Conservation (phyloP, 2,797 vertebrate species). For the Sciaenops ocellatus region DNA sequence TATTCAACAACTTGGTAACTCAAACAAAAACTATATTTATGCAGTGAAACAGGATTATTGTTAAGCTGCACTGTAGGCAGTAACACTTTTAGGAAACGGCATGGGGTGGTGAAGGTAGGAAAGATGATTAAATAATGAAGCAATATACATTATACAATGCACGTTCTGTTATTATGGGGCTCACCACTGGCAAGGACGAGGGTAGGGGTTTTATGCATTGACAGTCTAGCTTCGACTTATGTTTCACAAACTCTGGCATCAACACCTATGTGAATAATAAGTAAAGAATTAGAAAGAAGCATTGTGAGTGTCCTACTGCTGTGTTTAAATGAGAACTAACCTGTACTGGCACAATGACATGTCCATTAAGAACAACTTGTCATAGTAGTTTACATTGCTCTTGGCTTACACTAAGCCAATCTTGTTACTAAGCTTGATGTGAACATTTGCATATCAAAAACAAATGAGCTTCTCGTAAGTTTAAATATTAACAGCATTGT, state of each 20-base stretch:
- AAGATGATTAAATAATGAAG: conserved; percentile 28
- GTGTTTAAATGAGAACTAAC: neutral
- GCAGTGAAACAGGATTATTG: conserved; percentile 20
- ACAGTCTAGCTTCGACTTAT: neutral
- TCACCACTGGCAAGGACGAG: conserved; percentile 18
- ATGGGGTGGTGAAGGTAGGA: conserved; percentile 10
- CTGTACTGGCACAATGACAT: neutral
- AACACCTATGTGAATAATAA: conserved; percentile 7
- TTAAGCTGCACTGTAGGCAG: conserved; percentile 23
- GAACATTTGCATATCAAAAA: conserved; percentile 47
- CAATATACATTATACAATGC: conserved; percentile 17
- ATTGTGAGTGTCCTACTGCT: neutral
- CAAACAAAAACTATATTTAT: neutral
- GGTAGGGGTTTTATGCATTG: neutral
- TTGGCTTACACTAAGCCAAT: conserved; percentile 32
- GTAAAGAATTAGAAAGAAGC: conserved; percentile 14
- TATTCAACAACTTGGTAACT: neutral
- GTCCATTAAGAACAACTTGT: neutral
- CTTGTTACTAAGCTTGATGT: conserved; percentile 38
- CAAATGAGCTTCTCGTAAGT: conserved; percentile 54
- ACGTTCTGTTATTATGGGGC: conserved; percentile 16
- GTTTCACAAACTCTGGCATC: conserved; percentile 8
- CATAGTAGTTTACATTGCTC: conserved; percentile 16
- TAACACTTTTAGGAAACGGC: conserved; percentile 13
- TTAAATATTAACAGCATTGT: conserved; percentile 47